Percentiles rank a stretch among this genome's conserved stretches.
Evolutionary conservation across 2,113 vertebrate genomes (phyloP).

Genomic region (Bujurquina vittata): DNA sequence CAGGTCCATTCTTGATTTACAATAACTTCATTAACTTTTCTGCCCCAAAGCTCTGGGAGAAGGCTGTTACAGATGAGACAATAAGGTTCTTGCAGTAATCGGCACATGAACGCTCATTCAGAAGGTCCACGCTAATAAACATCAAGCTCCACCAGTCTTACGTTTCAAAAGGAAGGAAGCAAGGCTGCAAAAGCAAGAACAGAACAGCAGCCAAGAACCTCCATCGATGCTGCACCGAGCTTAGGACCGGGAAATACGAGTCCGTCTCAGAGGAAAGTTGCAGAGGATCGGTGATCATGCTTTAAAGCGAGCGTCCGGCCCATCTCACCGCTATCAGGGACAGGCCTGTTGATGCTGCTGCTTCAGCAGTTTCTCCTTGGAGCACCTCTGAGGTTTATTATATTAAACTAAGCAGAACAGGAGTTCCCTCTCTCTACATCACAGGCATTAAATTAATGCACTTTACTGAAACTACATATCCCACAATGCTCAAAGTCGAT

Average conservation of each 20-base stretch:
- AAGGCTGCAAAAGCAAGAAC: not conserved
- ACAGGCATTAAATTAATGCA: not conserved
- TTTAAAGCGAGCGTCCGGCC: not conserved
- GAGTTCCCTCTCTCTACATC: not conserved
- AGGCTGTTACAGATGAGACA: not conserved
- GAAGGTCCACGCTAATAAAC: not conserved
- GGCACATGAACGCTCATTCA: not conserved
- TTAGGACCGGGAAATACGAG: too few relatives aligned
- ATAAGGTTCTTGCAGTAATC: not conserved
- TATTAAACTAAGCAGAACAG: not conserved
- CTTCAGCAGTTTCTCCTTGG: not conserved
- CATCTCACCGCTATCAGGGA: not conserved
- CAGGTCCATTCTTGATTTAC: too few relatives aligned
- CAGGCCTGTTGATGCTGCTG: not conserved
- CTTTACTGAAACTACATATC: not conserved
- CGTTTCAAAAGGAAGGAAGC: not conserved
- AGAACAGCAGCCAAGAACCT: not conserved
- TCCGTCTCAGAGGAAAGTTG: too few relatives aligned
- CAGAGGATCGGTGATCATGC: not conserved
- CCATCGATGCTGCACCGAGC: not conserved
- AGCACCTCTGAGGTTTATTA: not conserved
- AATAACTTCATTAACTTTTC: rapidly evolving
- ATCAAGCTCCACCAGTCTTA: not conserved
- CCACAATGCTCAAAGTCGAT: not conserved
- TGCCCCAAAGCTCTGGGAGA: rapidly evolving